These are phyloP conservation scores for Romanogobio albipinnatus DNA, from an alignment of 2,113 vertebrate genomes.

Conservation along the genomic window DNA sequence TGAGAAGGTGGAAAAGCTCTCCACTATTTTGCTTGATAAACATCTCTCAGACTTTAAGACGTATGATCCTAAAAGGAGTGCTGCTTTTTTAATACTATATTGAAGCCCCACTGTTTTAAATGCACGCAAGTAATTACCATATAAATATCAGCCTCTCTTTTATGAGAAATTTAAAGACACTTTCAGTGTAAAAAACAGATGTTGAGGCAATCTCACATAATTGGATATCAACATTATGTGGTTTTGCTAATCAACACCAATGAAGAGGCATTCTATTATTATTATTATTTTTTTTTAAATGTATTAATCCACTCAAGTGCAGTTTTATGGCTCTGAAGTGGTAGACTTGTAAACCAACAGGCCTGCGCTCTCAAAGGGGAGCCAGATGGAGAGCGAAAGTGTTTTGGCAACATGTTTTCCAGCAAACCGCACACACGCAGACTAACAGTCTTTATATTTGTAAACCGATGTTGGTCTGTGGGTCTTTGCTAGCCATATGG, in stretches of 20 bases:
- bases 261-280: slow-evolving; percentile 56
- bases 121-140: slow-evolving; percentile 60
- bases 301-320: slow-evolving; percentile 65
- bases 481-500: slow-evolving; percentile 46
- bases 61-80: slow-evolving; percentile 38
- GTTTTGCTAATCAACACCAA: slow-evolving; percentile 66
- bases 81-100: slow-evolving; percentile 42
- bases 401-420: slow-evolving; percentile 49
- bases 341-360: slow-evolving; percentile 63
- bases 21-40: slow-evolving; percentile 20
- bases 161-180: slow-evolving; percentile 56
- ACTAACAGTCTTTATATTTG: slow-evolving; percentile 36
- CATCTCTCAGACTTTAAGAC: slow-evolving; percentile 19
- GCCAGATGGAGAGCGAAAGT: slow-evolving; percentile 54
- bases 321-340: slow-evolving; percentile 68
- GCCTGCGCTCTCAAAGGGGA: slow-evolving; percentile 48
- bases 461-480: slow-evolving; percentile 35
- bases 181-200: slow-evolving; percentile 63
- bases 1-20: neutral
- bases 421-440: slow-evolving; percentile 37
- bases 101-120: slow-evolving; percentile 60
- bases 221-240: slow-evolving; percentile 62
- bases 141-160: slow-evolving; percentile 60
- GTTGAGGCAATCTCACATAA: slow-evolving; percentile 63
- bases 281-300: slow-evolving; percentile 51